phyloP scores from a whole-genome alignment of 2,797 vertebrate genomes.

The Hipposideros larvatus region DNA sequence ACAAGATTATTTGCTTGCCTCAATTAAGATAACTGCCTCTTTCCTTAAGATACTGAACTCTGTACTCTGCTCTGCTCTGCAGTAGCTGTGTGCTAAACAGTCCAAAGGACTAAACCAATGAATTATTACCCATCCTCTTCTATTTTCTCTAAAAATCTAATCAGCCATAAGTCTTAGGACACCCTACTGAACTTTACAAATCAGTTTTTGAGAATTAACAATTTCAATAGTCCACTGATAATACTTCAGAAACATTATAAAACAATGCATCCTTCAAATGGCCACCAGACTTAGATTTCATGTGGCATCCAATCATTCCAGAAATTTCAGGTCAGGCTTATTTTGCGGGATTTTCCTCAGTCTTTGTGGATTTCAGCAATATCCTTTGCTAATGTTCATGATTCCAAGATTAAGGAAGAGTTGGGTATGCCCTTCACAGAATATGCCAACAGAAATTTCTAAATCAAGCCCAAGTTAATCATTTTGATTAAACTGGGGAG shows the following conservation, averaged over 20 bases:
- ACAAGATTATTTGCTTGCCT: not conserved
- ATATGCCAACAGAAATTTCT: constrained; percentile 15
- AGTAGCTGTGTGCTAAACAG: not conserved
- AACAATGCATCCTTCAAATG: not conserved
- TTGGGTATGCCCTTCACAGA: not conserved
- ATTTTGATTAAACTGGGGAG: constrained; percentile 23
- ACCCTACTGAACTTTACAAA: not conserved
- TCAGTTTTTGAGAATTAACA: not conserved
- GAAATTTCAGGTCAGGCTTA: constrained; percentile 1
- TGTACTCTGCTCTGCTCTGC: not conserved
- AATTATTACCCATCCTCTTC: not conserved
- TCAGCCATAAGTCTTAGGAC: not conserved
- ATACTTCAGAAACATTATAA: not conserved
- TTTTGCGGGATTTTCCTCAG: not conserved
- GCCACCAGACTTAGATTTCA: not conserved
- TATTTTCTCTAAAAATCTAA: constrained; percentile 22
- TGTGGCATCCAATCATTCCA: not conserved
- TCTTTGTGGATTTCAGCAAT: not conserved
- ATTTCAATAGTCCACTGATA: not conserved
- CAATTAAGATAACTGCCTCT: constrained; percentile 37
- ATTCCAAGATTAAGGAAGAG: constrained; percentile 2
- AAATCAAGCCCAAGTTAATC: not conserved
- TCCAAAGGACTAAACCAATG: not conserved
- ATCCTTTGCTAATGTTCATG: not conserved
- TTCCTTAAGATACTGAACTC: constrained; percentile 20